These are phyloP conservation scores for Copsychus sechellarum DNA, from an alignment of 2,113 vertebrate genomes.

Conservation along the genomic window DNA sequence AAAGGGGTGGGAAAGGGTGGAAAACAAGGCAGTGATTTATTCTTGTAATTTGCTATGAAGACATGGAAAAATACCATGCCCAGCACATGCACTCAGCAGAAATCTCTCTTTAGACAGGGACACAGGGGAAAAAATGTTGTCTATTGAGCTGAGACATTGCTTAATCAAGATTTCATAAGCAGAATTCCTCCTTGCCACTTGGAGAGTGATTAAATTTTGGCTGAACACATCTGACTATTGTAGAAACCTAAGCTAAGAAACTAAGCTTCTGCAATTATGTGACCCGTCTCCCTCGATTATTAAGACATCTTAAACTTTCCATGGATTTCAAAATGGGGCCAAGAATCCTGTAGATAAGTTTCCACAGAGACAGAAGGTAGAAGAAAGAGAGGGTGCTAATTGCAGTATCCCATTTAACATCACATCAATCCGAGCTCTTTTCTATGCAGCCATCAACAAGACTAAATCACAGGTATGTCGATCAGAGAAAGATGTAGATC, in stretches of 20 bases:
- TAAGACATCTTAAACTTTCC: neutral
- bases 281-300: neutral
- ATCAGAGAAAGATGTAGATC: neutral
- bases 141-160: neutral
- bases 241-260: neutral
- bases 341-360: neutral
- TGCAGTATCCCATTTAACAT: neutral
- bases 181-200: neutral
- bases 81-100: neutral
- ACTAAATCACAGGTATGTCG: neutral
- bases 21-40: neutral
- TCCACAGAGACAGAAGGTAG: neutral
- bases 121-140: neutral
- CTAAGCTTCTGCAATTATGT: neutral
- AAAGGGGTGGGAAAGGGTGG: neutral
- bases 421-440: neutral
- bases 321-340: neutral
- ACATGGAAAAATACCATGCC: slow-evolving; percentile 5
- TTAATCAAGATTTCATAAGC: slow-evolving; percentile 35
- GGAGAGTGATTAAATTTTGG: neutral
- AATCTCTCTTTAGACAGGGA: neutral
- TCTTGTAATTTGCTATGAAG: neutral
- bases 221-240: neutral
- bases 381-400: neutral
- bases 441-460: neutral